Conservation (phyloP, 2,888 invertebrate genomes). For the Sphaerophoria taeniata region DNA sequence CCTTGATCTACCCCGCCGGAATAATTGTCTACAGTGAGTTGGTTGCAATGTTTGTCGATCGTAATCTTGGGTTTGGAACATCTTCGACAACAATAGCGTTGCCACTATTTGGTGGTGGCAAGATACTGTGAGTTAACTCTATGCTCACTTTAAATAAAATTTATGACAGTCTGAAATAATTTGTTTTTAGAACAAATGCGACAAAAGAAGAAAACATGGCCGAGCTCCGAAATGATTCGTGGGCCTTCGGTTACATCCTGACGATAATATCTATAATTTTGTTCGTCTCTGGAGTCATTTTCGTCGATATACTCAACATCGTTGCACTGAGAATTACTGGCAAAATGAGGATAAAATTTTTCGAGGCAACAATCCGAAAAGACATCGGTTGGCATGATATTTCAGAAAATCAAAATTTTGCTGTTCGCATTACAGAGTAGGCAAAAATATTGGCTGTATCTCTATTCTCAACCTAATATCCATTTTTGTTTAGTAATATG, state of each 20-base stretch:
- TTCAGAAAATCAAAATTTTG: conserved; percentile 88
- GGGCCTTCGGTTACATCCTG: conserved; percentile 86
- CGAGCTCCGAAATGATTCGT: conserved; percentile 86
- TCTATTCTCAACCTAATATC: background rate
- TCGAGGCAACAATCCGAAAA: conserved; percentile 86
- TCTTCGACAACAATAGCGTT: conserved; percentile 85
- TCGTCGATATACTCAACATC: conserved; percentile 87
- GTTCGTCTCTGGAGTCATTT: conserved; percentile 85
- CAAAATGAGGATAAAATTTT: conserved; percentile 85
- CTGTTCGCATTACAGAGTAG: conserved; percentile 89
- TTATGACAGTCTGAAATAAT: background rate
- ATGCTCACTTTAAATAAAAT: background rate
- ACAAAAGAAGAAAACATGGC: conserved; percentile 84
- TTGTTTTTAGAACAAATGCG: conserved; percentile 83
- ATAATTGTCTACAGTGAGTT: conserved; percentile 89
- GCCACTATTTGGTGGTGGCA: conserved; percentile 86
- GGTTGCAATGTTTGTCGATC: conserved; percentile 87
- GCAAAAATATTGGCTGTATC: conserved; percentile 78
- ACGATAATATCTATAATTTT: conserved; percentile 84
- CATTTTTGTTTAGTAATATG: conserved; percentile 85
- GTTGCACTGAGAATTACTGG: conserved; percentile 85
- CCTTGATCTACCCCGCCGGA: conserved; percentile 86
- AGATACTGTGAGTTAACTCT: conserved; percentile 83
- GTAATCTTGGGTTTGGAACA: conserved; percentile 84
- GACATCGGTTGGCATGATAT: conserved; percentile 90